Percentiles rank a stretch among this genome's conserved stretches.
phyloP scores from a whole-genome alignment of 1,140 invertebrate species.

The Trichoplusia ni region DNA sequence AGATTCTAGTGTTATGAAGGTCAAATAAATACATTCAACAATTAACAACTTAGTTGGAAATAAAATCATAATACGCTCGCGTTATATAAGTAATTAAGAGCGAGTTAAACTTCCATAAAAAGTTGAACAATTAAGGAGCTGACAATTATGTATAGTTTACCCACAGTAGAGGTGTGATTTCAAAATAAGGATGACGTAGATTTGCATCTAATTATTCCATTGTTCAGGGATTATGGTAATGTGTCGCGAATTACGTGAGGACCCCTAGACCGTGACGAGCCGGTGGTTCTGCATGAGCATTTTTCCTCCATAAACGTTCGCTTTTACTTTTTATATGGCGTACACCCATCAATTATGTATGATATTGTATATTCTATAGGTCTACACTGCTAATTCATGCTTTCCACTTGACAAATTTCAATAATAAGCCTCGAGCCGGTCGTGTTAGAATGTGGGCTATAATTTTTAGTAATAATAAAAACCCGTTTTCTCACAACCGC shows the following conservation, averaged over 20 bases:
- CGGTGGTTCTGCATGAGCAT: constrained; percentile 6
- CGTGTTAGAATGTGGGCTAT: too few relatives aligned
- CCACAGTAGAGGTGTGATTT: constrained; percentile 5
- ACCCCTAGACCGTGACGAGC: background rate
- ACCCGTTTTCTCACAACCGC: too few relatives aligned
- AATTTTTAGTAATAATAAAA: too few relatives aligned
- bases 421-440: too few relatives aligned
- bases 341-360: background rate
- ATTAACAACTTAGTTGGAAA: background rate
- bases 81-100: background rate
- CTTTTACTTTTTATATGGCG: constrained; percentile 17
- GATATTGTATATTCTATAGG: too few relatives aligned
- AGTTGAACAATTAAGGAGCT: background rate
- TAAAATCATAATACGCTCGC: background rate
- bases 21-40: too few relatives aligned
- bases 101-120: background rate
- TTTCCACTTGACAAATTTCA: too few relatives aligned
- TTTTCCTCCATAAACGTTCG: constrained; percentile 9
- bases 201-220: background rate
- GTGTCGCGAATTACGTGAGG: constrained; percentile 7
- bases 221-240: constrained; percentile 3
- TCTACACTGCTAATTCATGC: too few relatives aligned
- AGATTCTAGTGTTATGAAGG: too few relatives aligned
- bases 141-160: constrained; percentile 16
- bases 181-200: constrained; percentile 1